Base-by-base conservation (phyloP, 2,797 vertebrate genomes). In the Austrolebias charrua region DNA sequence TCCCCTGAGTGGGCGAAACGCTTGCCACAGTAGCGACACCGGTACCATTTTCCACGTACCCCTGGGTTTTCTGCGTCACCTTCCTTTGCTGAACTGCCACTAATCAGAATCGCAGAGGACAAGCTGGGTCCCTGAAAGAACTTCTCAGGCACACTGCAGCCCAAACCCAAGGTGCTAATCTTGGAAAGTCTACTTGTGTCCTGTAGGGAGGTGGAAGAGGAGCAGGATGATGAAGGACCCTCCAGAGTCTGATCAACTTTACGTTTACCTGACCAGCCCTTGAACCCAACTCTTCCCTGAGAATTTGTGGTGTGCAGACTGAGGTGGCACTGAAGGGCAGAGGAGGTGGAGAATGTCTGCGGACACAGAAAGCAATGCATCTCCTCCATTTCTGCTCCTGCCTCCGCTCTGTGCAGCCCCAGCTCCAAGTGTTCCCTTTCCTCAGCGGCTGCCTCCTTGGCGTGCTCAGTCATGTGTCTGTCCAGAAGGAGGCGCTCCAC, bases 1-100 rank as follows among this genome's bases (percentile, higher is more conserved):
- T 99, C 97, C 0, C 97, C 98, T 0, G 97, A 98, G 88, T 99
- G 97, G n/a, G 97, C 96, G 0, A 99, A 99, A 31, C 94, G 89
- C 69, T 99, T 99, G 0, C 97, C 96, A 0, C 97, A 99, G 73
- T 96, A 97, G 58, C 97, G 95, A 78, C 97, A 99, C 65, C 95
- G 94, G 67, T 99, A 99, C 90, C 92, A 93, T 54, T 94, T 94
- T 28, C 80, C 89, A 1, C 89, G 89, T 1, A 82, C 58, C 0
- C 44, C 82, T 0, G 52, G 53, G 0, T 60, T 65, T 0, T 55
- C 69, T 0, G 40, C 33, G 0, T 29, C 71, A 0, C 60, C 57
- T 0, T 86, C 84, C 45, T 63, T 80, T 6, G 69, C 63, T 0
- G 69, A 53, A 33, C 54, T 65, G 47, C 88, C 88, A 1, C 90